Evolutionary conservation across 2,888 invertebrate genomes (phyloP).

Genomic region (Machimus rusticus): DNA sequence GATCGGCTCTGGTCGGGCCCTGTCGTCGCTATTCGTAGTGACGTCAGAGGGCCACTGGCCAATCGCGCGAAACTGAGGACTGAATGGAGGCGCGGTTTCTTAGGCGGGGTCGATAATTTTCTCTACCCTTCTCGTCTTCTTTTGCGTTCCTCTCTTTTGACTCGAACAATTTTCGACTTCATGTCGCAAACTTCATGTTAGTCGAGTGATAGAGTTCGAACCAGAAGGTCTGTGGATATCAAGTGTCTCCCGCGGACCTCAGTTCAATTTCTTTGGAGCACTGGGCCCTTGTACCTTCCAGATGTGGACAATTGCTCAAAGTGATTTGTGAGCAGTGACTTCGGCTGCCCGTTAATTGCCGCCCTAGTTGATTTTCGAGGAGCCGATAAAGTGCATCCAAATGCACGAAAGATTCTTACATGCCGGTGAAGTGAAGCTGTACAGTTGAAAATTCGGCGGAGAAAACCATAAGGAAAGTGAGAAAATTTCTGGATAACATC

Average conservation of each 20-base stretch:
- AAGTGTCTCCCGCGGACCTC: background rate
- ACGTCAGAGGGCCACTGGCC: conserved; percentile 49
- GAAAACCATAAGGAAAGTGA: conserved; percentile 35
- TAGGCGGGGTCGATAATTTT: conserved; percentile 49
- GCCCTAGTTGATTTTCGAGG: background rate
- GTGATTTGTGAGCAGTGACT: background rate
- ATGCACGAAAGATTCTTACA: background rate
- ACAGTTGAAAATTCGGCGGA: background rate
- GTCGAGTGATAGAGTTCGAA: conserved; percentile 52
- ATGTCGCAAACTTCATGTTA: conserved; percentile 49
- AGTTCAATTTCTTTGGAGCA: background rate
- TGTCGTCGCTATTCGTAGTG: conserved; percentile 49
- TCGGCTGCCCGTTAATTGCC: background rate
- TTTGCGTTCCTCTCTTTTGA: conserved; percentile 21
- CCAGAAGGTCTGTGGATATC: conserved; percentile 28
- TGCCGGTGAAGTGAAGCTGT: conserved; percentile 11
- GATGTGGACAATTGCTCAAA: background rate
- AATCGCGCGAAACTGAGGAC: conserved; percentile 42
- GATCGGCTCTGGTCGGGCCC: conserved; percentile 47
- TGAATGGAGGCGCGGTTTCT: conserved; percentile 47
- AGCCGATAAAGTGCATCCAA: background rate
- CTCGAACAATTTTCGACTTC: conserved; percentile 44
- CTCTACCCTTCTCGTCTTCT: conserved; percentile 33
- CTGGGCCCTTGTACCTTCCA: background rate
- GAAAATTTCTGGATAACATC: conserved; percentile 3